phyloP scores from a whole-genome alignment of 2,113 vertebrate genomes.

The Coryphaenoides rupestris region DNA sequence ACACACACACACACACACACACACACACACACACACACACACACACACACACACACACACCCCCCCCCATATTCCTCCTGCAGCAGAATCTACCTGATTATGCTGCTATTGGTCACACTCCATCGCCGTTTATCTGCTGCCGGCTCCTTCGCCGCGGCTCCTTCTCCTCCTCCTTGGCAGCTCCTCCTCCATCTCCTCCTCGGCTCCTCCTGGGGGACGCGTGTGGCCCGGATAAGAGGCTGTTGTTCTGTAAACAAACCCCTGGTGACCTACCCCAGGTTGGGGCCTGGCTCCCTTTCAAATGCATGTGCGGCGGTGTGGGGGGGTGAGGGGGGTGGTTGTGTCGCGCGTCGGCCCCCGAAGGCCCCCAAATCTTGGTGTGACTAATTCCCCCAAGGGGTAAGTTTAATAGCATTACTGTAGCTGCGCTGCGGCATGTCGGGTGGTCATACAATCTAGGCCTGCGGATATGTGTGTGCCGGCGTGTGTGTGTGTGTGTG shows the following conservation, averaged over 20 bases:
- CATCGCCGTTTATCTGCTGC: conserved; percentile 55
- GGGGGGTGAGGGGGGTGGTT: conserved; percentile 1
- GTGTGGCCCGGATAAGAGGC: conserved; percentile 53
- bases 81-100: conserved; percentile 60
- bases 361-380: conserved; percentile 37
- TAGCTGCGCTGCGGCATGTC: conserved; percentile 25
- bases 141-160: conserved; percentile 4
- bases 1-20: background rate
- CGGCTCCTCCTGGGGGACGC: conserved; percentile 62
- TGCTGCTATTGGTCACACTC: conserved; percentile 56
- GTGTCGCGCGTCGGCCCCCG: conserved; percentile 35
- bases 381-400: conserved; percentile 46
- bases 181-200: no score
- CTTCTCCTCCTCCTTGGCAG: conserved; percentile 57
- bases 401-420: conserved; percentile 55
- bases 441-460: conserved; percentile 44
- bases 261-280: conserved; percentile 52
- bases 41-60: conserved; percentile 21
- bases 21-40: conserved; percentile 19
- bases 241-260: conserved; percentile 69
- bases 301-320: conserved; percentile 1
- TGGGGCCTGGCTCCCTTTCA: conserved; percentile 48
- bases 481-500: conserved; percentile 3
- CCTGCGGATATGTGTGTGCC: background rate
- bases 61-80: conserved; percentile 27